Evolutionary conservation across 1,140 invertebrate genomes (phyloP), one percentile per base, ranked within the genome.

Genomic region (Teleopsis dalmanni): DNA sequence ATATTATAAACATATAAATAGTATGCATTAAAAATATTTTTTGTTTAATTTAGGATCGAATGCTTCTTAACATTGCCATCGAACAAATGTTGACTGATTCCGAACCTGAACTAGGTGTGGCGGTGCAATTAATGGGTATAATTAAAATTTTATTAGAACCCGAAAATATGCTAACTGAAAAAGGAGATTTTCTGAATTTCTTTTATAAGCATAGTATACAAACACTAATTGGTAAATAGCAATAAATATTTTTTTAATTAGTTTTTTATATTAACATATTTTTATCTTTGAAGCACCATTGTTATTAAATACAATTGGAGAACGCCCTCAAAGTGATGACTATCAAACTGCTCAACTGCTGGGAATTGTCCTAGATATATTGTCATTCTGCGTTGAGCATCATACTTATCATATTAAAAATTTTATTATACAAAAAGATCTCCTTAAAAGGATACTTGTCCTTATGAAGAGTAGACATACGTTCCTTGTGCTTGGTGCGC

Each of bases 361-460:
- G 34, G 90, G 92, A 37, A 76, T 98, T 42, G 94, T 99, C 35
- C 71, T 99, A 47, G 95, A 99, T 71, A 75, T 99, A 55, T 76
- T 99, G 42, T 91, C 92, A n/a, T 99, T 99, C 73, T 99, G 95
- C 75, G 93, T 99, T n/a, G 96, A 99, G 74, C 95, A 98, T 78
- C 97, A 99, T 75, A 91, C 90, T 37, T 98, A 95, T 76, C 94
- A 98, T 73, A 96, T 98, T 65, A 97, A 97, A 72, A 97, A 95
- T 66, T 98, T 92, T 73, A 89, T 98, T 70, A 81, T 98, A 56
- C 92, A 92, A 72, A 97, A 95, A 77, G 94, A 99, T 77, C 78
- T 99, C 52, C 78, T 99, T 43, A 83, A 89, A 68, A 81, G 89
- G 72, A 92, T 99, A 70, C 76, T 98, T 52, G 91, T 98, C 50